Base-by-base conservation (phyloP, 2,113 vertebrate genomes). In the Proterorhinus semilunaris region DNA sequence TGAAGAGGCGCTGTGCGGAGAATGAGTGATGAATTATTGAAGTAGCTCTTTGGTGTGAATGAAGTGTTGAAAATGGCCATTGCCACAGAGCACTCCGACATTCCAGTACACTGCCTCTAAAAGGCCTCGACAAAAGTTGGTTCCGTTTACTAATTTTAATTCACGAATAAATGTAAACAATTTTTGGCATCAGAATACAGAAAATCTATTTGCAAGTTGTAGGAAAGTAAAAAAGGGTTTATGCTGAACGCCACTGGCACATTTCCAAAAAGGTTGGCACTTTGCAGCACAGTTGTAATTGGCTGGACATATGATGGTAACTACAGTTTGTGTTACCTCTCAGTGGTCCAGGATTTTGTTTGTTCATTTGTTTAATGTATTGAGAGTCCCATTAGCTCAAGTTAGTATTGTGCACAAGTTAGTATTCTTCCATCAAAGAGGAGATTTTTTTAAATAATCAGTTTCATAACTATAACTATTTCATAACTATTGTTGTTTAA, bases 1-100 rank as follows among this genome's bases (percentile, higher is more conserved):
- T 53, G 12, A 82, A 84, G 85, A 86, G 82, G 81, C 68, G 64
- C 86, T 80, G 83, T 68, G 83, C 71, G 55, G 61, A 81, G 84
- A 88, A 74, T 86, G 89, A 88, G 83, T 90, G 90, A 90, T 91
- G 87, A 92, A 91, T 92, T 91, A 92, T 90, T 92, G 88, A 91
- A 91, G 88, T 90, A 87, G 79, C 86, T 88, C 87, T 91, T 89
- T 90, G 85, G 89, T 89, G 84, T 88, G 90, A 92, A 91, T 88
- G 87, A 89, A 88, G 91, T 90, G 90, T 87, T 91, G 90, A 91
- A 92, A 92, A 88, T 75, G 86, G 80, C 80, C 79, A 78, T 81
- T 84, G 86, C 89, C 84, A 84, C 63, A 9, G 74, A 85, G 73
- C 78, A 69, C 81, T 74, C 69, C 45, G 70, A 75, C 72, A 52